phyloP scores from a whole-genome alignment of 2,113 vertebrate species.

The Pycnonotus jocosus region DNA sequence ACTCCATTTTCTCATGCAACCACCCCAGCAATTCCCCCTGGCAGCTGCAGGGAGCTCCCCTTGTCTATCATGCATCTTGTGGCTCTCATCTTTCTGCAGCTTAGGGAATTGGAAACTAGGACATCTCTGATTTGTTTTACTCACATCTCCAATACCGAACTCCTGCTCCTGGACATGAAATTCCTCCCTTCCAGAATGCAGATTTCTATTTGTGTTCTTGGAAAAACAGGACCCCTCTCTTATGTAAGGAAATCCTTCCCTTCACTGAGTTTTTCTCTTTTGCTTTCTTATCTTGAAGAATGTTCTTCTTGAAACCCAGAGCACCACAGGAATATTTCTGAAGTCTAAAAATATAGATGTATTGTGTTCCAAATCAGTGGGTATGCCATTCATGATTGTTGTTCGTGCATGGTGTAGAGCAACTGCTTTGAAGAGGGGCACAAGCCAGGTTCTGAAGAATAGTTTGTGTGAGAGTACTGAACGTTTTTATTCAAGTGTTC shows the following conservation, averaged over 20 bases:
- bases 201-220: not conserved
- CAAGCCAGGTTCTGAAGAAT: not conserved
- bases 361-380: not conserved
- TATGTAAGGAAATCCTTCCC: not conserved
- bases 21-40: accelerated
- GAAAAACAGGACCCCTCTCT: not conserved
- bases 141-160: not conserved
- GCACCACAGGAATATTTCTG: not conserved
- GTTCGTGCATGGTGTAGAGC: not conserved
- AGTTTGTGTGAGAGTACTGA: not conserved
- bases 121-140: not conserved
- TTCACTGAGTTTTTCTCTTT: not conserved
- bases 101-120: not conserved
- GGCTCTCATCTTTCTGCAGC: not conserved
- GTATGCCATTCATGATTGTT: not conserved
- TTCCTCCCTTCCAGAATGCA: not conserved
- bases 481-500: not conserved
- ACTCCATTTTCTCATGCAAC: not conserved
- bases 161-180: not conserved
- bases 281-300: not conserved
- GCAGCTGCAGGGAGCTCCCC: not conserved
- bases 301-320: not conserved
- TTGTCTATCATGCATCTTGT: not conserved
- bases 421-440: not conserved
- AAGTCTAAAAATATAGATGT: not conserved